A percentile compares a stretch with the other conserved stretches of the same genome.
These are phyloP conservation scores for Epirrita christyi DNA, from an alignment of 2,888 invertebrate genomes.

Conservation along the genomic window DNA sequence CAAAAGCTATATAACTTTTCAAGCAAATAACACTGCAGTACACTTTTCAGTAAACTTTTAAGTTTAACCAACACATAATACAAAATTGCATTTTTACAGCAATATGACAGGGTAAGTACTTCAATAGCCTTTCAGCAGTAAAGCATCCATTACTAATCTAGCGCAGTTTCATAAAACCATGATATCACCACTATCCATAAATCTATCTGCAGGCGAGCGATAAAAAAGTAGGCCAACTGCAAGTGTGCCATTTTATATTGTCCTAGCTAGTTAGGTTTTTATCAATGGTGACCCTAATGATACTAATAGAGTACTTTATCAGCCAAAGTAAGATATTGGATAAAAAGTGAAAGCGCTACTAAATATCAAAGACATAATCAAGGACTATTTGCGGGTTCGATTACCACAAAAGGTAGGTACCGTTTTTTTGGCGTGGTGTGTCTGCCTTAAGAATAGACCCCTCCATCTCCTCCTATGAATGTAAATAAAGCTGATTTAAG, in stretches of 20 bases:
- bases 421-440: no score
- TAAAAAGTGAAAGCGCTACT: no score
- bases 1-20: slow-evolving; percentile 74
- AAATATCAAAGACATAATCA: no score
- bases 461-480: no score
- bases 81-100: slow-evolving; percentile 36
- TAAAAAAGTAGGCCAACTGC: slow-evolving; percentile 37
- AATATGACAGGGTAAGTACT: slow-evolving; percentile 40
- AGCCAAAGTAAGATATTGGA: no score
- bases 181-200: slow-evolving; percentile 50
- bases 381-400: no score
- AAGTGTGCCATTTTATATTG: slow-evolving; percentile 20
- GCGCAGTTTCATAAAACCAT: slow-evolving; percentile 57
- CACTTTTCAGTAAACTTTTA: slow-evolving; percentile 20
- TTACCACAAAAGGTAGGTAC: no score
- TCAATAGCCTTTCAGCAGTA: slow-evolving; percentile 59
- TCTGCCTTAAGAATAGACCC: no score
- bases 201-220: slow-evolving; percentile 33
- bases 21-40: slow-evolving; percentile 60
- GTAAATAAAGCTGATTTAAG: no score
- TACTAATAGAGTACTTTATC: slow-evolving; percentile 1
- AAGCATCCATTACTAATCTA: slow-evolving; percentile 58
- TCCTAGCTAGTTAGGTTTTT: slow-evolving; percentile 20
- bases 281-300: slow-evolving; percentile 11
- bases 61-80: not conserved